Conservation (phyloP, 2,888 invertebrate genomes). For the Paralinhomoeus sp. region DNA sequence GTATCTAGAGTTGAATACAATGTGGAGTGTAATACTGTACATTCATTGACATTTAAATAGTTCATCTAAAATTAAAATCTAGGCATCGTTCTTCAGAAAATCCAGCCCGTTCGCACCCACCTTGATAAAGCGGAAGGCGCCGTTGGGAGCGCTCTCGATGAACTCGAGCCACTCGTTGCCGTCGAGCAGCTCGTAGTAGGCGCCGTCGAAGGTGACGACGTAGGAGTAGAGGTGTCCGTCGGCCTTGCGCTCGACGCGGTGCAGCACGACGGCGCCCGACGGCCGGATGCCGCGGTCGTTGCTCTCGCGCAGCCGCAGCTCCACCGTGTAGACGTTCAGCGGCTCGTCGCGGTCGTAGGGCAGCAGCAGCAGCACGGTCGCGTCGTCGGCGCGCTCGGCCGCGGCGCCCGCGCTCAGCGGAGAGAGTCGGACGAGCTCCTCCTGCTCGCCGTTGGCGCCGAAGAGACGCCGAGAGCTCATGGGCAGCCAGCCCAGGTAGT, state of each 20-base stretch:
- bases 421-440: slow-evolving; percentile 12
- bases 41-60: background rate
- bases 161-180: slow-evolving; percentile 20
- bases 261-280: background rate
- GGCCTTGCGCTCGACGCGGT: slow-evolving; percentile 8
- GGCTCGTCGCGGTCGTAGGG: slow-evolving; percentile 20
- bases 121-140: slow-evolving; percentile 9
- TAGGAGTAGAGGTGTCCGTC: slow-evolving; percentile 13
- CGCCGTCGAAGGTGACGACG: slow-evolving; percentile 14
- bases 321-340: slow-evolving; percentile 18
- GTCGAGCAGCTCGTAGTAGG: slow-evolving; percentile 15
- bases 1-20: slow-evolving; percentile 8
- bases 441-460: slow-evolving; percentile 12
- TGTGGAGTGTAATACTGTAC: background rate
- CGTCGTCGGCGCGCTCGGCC: no score
- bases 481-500: slow-evolving; percentile 23
- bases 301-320: slow-evolving; percentile 14
- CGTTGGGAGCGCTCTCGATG: slow-evolving; percentile 7
- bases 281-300: slow-evolving; percentile 9
- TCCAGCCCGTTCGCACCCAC: no score
- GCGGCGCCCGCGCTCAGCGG: slow-evolving; percentile 13
- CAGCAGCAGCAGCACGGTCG: slow-evolving; percentile 16
- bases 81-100: no score
- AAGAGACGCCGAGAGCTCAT: slow-evolving; percentile 15
- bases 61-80: no score